Conservation (phyloP, 2,113 vertebrate genomes). For the Piprites chloris region DNA sequence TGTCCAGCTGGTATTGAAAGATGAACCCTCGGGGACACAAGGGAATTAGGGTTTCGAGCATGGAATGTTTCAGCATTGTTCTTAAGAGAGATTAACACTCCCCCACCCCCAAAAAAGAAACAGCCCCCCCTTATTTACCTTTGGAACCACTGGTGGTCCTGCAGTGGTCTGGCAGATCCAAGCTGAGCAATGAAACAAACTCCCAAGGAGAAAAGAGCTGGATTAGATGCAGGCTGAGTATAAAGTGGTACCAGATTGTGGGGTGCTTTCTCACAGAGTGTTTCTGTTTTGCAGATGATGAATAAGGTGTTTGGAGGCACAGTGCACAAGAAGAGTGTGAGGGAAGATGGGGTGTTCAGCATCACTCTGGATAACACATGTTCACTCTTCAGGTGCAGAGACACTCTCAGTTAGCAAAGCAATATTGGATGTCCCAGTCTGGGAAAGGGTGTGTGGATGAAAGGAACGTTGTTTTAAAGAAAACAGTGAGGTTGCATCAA, state of each 20-base stretch:
- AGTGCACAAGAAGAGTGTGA: conserved; percentile 92
- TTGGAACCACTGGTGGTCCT: background rate
- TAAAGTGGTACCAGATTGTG: background rate
- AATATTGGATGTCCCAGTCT: background rate
- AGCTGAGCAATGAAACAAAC: background rate
- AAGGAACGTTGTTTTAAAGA: background rate
- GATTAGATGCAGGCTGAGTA: background rate
- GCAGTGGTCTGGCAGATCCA: background rate
- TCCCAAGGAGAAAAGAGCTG: background rate
- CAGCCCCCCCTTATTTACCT: background rate
- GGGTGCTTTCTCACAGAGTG: background rate
- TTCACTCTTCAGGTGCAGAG: conserved; percentile 89
- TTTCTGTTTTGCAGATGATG: conserved; percentile 87
- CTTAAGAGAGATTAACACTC: background rate
- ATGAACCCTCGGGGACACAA: background rate
- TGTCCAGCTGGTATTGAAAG: background rate
- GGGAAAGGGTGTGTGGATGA: background rate
- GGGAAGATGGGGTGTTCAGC: conserved; percentile 96
- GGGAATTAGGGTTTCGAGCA: background rate
- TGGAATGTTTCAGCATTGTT: background rate
- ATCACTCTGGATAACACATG: conserved; percentile 92
- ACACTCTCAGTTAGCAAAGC: rapidly evolving
- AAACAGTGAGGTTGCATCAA: background rate
- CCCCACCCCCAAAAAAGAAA: background rate
- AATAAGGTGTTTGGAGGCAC: conserved; percentile 98